These are phyloP conservation scores for Stenchaetothrips biformis DNA, from an alignment of 2,888 invertebrate species.

Conservation along the genomic window DNA sequence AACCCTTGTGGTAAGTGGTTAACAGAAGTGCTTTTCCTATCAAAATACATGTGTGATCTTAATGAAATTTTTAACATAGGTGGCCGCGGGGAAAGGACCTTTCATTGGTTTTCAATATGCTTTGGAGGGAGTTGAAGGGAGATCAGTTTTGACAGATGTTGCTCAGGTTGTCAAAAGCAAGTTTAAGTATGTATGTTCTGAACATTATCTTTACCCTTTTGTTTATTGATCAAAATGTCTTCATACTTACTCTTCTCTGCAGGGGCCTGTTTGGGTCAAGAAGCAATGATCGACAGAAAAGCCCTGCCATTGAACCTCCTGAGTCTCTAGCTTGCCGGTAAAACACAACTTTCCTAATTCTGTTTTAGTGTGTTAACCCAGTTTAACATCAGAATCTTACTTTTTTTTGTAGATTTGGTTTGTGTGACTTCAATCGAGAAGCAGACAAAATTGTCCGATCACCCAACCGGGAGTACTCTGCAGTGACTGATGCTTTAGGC, in stretches of 20 bases:
- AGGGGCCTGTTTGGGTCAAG: conserved; percentile 54
- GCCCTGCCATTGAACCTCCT: conserved; percentile 40
- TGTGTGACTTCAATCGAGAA: conserved; percentile 72
- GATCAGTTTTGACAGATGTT: conserved; percentile 81
- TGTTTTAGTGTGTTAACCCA: background rate
- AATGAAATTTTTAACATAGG: conserved; percentile 29
- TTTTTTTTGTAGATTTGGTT: conserved; percentile 55
- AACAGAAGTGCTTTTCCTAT: too few relatives aligned
- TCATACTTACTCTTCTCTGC: conserved; percentile 32
- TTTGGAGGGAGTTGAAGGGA: conserved; percentile 71
- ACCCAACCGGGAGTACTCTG: conserved; percentile 73
- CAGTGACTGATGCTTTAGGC: conserved; percentile 79
- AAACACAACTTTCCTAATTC: background rate
- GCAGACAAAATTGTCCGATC: conserved; percentile 72
- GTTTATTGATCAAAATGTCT: background rate
- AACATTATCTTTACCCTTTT: background rate
- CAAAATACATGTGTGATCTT: background rate
- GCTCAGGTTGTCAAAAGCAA: conserved; percentile 87
- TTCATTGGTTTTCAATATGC: conserved; percentile 87
- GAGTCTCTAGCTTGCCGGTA: conserved; percentile 66
- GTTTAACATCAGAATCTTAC: too few relatives aligned
- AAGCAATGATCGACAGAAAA: conserved; percentile 44
- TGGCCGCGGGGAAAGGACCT: conserved; percentile 75
- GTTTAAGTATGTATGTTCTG: conserved; percentile 63
- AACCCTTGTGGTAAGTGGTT: conserved; percentile 36